phyloP scores from a whole-genome alignment of 1,140 invertebrate species.

The Sminthurinus signatus region DNA sequence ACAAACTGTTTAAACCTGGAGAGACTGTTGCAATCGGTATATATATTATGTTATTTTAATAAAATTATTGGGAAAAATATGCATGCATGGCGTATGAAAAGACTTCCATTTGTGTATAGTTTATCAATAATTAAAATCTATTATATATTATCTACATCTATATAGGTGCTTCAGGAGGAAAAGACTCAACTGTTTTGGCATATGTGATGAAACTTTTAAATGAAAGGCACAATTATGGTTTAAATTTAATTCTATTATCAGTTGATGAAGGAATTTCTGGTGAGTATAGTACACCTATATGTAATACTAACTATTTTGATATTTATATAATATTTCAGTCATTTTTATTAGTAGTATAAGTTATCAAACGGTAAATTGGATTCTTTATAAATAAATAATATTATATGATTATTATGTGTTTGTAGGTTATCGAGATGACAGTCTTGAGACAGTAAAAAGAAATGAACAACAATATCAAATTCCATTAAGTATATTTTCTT shows the following conservation, averaged over 20 bases:
- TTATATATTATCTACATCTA: too few relatives aligned
- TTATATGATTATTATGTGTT: too few relatives aligned
- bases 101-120: too few relatives aligned
- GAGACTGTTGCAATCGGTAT: constrained; percentile 81
- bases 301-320: not conserved
- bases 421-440: constrained; percentile 91
- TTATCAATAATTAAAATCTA: too few relatives aligned
- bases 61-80: too few relatives aligned
- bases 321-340: not conserved
- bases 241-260: constrained; percentile 86
- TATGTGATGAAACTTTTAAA: constrained; percentile 88
- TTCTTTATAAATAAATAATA: too few relatives aligned
- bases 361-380: too few relatives aligned
- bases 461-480: constrained; percentile 90
- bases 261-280: constrained; percentile 97
- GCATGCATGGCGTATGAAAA: too few relatives aligned
- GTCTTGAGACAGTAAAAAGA: constrained; percentile 91
- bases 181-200: constrained; percentile 97
- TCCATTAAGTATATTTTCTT: constrained; percentile 92
- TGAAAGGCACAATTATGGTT: constrained; percentile 80
- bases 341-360: not conserved
- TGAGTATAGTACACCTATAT: constrained; percentile 42
- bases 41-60: too few relatives aligned
- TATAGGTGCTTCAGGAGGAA: constrained; percentile 97
- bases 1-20: constrained; percentile 76